Conservation (phyloP, 2,797 vertebrate species). For the Siniperca obscura region DNA sequence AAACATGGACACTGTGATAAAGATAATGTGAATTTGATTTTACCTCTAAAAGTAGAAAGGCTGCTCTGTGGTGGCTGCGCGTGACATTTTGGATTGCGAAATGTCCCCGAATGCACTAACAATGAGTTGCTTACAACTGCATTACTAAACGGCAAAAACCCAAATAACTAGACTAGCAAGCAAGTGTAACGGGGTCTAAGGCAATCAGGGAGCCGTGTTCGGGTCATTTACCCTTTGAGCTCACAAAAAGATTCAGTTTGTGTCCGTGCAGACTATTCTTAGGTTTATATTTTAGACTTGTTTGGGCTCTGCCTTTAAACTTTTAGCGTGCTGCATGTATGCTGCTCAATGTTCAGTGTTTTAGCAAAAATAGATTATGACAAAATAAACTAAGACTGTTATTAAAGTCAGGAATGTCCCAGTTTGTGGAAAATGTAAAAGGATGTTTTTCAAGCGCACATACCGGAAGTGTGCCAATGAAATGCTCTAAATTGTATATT, state of each 20-base stretch:
- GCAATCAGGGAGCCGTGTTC: not conserved
- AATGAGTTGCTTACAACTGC: too few species aligned
- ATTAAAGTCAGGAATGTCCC: not conserved
- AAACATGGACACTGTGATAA: not conserved
- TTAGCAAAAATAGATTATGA: not conserved
- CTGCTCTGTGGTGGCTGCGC: too few species aligned
- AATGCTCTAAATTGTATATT: not conserved
- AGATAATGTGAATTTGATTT: not conserved
- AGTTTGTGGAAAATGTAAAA: not conserved
- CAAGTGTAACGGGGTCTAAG: not conserved
- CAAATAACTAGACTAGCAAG: not conserved
- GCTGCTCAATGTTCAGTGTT: too few species aligned
- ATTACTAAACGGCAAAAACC: not conserved
- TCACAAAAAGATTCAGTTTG: not conserved
- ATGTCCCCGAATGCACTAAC: too few species aligned
- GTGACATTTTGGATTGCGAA: not conserved
- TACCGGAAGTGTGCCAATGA: not conserved
- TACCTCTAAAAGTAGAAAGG: too few species aligned
- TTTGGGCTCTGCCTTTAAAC: not conserved
- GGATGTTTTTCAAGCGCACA: constrained; percentile 1
- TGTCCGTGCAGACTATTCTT: not conserved
- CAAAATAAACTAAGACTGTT: not conserved
- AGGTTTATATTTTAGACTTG: too few species aligned
- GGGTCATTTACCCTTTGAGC: not conserved
- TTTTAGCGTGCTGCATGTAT: not conserved